These are phyloP conservation scores for Marisa cornuarietis DNA, from an alignment of 1,140 invertebrate genomes.

Conservation along the genomic window DNA sequence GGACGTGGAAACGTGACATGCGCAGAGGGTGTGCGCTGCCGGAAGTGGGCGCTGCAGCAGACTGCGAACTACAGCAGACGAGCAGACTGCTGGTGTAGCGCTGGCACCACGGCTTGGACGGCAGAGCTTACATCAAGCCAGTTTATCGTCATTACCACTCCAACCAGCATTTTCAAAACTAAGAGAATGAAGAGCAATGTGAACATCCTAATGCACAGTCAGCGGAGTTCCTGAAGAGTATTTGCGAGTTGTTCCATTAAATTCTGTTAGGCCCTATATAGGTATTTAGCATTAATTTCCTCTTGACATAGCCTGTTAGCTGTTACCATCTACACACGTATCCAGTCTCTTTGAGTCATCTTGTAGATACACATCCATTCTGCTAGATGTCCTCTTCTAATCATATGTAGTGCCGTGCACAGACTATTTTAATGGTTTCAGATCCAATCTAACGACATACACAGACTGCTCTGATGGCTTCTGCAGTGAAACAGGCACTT, in stretches of 20 bases:
- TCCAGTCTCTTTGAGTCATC: no score
- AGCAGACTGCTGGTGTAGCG: no score
- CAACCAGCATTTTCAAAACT: no score
- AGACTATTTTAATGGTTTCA: background rate
- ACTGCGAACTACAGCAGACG: no score
- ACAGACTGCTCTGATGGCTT: conserved; percentile 71
- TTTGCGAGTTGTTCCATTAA: conserved; percentile 69
- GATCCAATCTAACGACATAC: background rate
- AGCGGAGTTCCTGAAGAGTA: background rate
- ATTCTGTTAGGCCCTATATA: no score
- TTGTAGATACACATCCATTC: background rate
- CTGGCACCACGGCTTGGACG: no score
- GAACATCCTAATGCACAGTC: no score
- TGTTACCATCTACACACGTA: background rate
- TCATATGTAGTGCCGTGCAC: background rate
- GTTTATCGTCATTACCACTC: no score
- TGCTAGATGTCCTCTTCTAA: background rate
- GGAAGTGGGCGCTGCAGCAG: background rate
- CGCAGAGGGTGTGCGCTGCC: background rate
- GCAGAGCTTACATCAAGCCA: no score
- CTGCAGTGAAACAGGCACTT: conserved; percentile 81
- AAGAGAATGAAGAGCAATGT: no score
- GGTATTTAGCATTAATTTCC: background rate
- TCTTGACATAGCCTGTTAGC: no score
- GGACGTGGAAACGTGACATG: background rate